A percentile compares a stretch with the other conserved stretches of the same genome.
These are phyloP conservation scores for Ornithorhynchus anatinus DNA, from an alignment of 2,113 vertebrate genomes.

Conservation along the genomic window DNA sequence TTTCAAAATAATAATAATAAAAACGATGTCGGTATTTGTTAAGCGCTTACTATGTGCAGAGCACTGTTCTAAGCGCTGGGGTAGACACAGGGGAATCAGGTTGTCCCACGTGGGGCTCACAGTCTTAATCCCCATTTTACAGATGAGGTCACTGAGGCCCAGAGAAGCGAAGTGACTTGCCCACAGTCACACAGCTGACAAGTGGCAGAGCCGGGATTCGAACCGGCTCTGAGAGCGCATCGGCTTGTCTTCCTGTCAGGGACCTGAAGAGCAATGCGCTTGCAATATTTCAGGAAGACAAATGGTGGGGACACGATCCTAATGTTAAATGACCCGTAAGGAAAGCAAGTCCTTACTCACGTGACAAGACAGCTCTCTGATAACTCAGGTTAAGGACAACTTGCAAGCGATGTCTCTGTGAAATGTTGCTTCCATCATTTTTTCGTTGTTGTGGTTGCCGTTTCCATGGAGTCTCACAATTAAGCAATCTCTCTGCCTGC, in stretches of 20 bases:
- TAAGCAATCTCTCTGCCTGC: not conserved
- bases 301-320: conserved; percentile 37
- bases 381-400: conserved; percentile 1
- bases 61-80: too few species aligned
- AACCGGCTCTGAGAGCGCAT: too few species aligned
- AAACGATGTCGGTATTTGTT: too few species aligned
- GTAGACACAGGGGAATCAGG: too few species aligned
- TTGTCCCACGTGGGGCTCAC: too few species aligned
- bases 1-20: conserved; percentile 31
- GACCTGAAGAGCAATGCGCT: conserved; percentile 9
- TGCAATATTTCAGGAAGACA: conserved; percentile 44
- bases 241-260: conserved; percentile 43
- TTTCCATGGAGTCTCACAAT: not conserved
- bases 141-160: too few species aligned
- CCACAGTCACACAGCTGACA: too few species aligned
- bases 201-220: too few species aligned
- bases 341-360: conserved; percentile 3
- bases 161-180: too few species aligned
- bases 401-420: not conserved
- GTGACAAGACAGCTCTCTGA: conserved; percentile 31
- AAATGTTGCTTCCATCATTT: not conserved
- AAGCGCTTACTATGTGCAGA: too few species aligned
- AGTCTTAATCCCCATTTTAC: too few species aligned
- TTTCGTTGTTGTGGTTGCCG: too few species aligned
- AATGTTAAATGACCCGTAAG: conserved; percentile 35